Base-by-base conservation (phyloP, 2,797 vertebrate species). In the Gephyroberyx darwinii region DNA sequence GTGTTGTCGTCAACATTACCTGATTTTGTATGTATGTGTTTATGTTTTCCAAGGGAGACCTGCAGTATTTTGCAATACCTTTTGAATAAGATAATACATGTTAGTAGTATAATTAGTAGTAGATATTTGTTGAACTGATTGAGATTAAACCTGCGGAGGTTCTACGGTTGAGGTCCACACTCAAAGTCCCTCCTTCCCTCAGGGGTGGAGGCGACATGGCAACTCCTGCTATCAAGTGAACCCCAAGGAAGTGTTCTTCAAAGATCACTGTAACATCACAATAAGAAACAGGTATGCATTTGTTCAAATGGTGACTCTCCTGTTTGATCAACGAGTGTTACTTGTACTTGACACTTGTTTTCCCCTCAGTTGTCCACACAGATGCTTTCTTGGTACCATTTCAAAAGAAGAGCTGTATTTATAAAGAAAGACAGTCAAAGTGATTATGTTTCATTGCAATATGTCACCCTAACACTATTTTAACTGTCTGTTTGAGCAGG, bases 161-260 rank as follows among this genome's bases (percentile, higher is more conserved):
- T 31, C 41, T 20, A 5, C 22, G 30, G 14, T 22, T 22, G 17
- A 20, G 19, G 35, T 65, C 26, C 26, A 14, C 1, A 9, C 33
- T 39, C 35, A 30, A 22, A 37, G 22, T n/a, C 33, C 81, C 57
- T 79, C 7, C 48, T 69, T 56, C 17, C 12, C 43, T 51, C 76
- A 99, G 97, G 94, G 92, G 6, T 98, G 96, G 96, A 95, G 87
- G 71, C 95, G 92, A 86, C 96, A 98, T 30, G 94, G 96, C 70
- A 91, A 95, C 82, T 93, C 93, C 64, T 99, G 97, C 86, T 99
- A 95, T 84, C 93, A 83, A 77, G 82, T 98, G 39, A 90, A 94
- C 57, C 69, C 84, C 56, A 82, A 65, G 0, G 90, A 92, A 77
- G 96, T 95, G 16, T 78, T 82, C 12, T 97, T 96, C 91, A 95